These are phyloP conservation scores for Neopelma chrysocephalum DNA, from an alignment of 2,797 vertebrate species.

Conservation along the genomic window DNA sequence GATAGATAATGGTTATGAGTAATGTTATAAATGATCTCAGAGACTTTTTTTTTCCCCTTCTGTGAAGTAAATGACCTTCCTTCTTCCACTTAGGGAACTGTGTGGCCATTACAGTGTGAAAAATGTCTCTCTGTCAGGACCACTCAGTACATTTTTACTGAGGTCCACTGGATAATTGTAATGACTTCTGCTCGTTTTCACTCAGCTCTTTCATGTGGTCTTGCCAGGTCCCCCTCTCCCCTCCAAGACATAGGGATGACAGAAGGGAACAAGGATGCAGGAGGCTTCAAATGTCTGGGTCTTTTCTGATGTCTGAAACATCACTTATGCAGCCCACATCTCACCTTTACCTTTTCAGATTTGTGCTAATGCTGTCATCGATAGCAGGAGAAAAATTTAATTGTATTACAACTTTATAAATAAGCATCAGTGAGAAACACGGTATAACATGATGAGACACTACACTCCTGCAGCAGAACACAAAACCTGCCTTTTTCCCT, in stretches of 20 bases:
- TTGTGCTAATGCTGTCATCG: accelerated
- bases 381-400: not conserved
- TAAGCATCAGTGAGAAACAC: accelerated
- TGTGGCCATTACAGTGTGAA: conserved; percentile 49
- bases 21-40: conserved; percentile 71
- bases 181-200: conserved; percentile 20
- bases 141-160: conserved; percentile 28
- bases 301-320: not conserved
- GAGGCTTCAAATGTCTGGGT: not conserved
- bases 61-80: conserved; percentile 64
- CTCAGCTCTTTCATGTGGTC: not conserved
- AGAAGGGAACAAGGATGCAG: not conserved
- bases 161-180: conserved; percentile 39
- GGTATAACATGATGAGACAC: not conserved
- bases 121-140: conserved; percentile 44
- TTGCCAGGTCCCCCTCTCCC: not conserved
- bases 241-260: not conserved
- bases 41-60: conserved; percentile 23
- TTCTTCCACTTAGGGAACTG: conserved; percentile 31
- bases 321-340: not conserved
- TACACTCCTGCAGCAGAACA: not conserved
- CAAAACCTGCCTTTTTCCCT: not conserved
- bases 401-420: not conserved
- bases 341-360: not conserved
- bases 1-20: conserved; percentile 67